phyloP scores from a whole-genome alignment of 2,888 invertebrate species.

The Drosophila rellima region DNA sequence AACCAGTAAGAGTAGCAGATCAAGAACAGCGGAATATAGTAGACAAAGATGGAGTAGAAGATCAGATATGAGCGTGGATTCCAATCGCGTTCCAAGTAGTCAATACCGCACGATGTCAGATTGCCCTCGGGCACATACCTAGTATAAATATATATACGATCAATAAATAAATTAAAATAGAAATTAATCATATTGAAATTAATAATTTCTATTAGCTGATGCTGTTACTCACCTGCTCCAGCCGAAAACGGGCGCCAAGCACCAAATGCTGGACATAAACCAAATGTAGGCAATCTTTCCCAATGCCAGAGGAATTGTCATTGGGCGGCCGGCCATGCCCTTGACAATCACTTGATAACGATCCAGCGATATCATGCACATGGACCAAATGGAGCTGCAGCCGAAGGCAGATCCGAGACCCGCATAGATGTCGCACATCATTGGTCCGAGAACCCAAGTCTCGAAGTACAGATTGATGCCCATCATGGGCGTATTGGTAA shows the following conservation, averaged over 20 bases:
- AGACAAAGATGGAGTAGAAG: conserved; percentile 92
- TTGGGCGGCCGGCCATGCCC: conserved; percentile 93
- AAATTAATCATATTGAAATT: not conserved
- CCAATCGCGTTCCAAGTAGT: conserved; percentile 92
- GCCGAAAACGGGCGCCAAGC: conserved; percentile 93
- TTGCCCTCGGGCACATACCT: conserved; percentile 97
- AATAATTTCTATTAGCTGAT: not conserved
- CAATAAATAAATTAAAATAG: too few relatives aligned
- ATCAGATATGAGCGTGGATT: conserved; percentile 92
- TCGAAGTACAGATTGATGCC: conserved; percentile 85
- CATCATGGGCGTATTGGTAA: conserved; percentile 86
- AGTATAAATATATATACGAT: not conserved
- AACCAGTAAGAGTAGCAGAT: conserved; percentile 96
- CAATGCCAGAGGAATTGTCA: conserved; percentile 93
- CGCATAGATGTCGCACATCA: conserved; percentile 95
- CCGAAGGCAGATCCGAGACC: conserved; percentile 95
- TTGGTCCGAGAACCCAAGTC: conserved; percentile 87
- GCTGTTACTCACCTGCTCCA: conserved; percentile 93
- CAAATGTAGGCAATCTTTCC: conserved; percentile 92
- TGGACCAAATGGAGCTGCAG: conserved; percentile 96
- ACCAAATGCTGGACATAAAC: conserved; percentile 92
- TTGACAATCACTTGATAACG: conserved; percentile 98
- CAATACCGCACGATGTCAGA: conserved; percentile 96
- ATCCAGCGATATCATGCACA: conserved; percentile 96
- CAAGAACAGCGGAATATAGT: conserved; percentile 91